Evolutionary conservation across 2,888 invertebrate genomes (phyloP).

Genomic region (Thera obeliscata): DNA sequence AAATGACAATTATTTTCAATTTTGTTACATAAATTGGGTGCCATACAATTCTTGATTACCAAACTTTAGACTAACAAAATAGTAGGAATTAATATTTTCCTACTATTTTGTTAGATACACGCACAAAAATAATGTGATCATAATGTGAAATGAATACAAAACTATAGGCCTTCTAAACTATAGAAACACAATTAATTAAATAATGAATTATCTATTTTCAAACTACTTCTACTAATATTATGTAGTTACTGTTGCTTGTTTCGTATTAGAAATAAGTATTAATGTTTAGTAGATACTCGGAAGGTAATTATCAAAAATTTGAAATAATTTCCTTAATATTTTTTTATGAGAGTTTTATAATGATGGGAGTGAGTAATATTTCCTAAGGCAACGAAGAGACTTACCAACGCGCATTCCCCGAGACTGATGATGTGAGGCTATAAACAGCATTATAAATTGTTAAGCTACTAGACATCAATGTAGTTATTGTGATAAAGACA

Average conservation of each 20-base stretch:
- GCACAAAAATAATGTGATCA: slow-evolving; percentile 74
- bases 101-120: slow-evolving; percentile 51
- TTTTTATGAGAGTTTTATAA: slow-evolving; percentile 71
- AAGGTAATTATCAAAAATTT: slow-evolving; percentile 49
- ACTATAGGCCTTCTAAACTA: slow-evolving; percentile 58
- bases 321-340: slow-evolving; percentile 75
- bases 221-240: slow-evolving; percentile 46
- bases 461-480: slow-evolving; percentile 50
- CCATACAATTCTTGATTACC: not conserved
- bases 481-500: slow-evolving; percentile 34
- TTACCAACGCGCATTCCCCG: slow-evolving; percentile 83
- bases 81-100: slow-evolving; percentile 30
- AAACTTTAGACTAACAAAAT: slow-evolving; percentile 1
- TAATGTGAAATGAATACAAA: slow-evolving; percentile 46
- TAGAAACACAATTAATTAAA: slow-evolving; percentile 42
- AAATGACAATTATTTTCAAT: not conserved
- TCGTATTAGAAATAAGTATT: slow-evolving; percentile 67
- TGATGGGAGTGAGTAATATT: slow-evolving; percentile 70
- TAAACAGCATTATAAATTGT: slow-evolving; percentile 67
- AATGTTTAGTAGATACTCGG: slow-evolving; percentile 50
- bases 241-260: slow-evolving; percentile 66
- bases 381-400: slow-evolving; percentile 84
- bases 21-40: slow-evolving; percentile 14
- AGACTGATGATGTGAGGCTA: slow-evolving; percentile 80
- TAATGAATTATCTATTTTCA: slow-evolving; percentile 54